These are phyloP conservation scores for Gorsachius magnificus DNA, from an alignment of 2,797 vertebrate genomes.

Conservation along the genomic window DNA sequence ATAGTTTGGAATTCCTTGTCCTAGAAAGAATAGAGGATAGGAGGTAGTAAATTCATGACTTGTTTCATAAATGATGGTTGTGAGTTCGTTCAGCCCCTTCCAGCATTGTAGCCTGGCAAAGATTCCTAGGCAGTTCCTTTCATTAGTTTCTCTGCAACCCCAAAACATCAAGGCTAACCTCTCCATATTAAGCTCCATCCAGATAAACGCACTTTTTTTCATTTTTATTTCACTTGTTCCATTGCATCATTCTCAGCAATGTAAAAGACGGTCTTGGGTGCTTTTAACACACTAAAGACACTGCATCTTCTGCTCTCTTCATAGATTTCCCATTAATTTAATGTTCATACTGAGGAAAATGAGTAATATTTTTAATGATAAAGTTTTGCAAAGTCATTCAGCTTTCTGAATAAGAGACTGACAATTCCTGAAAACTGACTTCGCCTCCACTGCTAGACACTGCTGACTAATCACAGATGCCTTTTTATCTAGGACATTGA, in stretches of 20 bases:
- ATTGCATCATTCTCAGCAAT: background rate
- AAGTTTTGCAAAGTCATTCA: background rate
- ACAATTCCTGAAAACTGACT: background rate
- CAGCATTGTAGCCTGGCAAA: background rate
- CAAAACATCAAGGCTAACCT: background rate
- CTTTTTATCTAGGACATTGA: background rate
- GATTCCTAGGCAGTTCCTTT: background rate
- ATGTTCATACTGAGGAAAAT: background rate
- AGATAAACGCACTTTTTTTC: background rate
- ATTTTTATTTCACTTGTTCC: background rate
- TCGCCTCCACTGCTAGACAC: background rate
- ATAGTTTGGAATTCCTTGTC: background rate
- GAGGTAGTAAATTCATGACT: background rate
- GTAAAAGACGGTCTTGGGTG: background rate
- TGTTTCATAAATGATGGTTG: accelerated
- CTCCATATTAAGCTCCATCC: background rate
- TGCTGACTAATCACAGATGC: background rate
- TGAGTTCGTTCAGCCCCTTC: background rate
- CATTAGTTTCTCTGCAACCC: background rate
- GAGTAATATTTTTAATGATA: background rate
- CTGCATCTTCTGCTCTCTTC: background rate
- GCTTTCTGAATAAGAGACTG: background rate
- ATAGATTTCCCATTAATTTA: background rate
- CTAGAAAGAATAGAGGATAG: background rate
- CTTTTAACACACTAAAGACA: background rate